phyloP scores from a whole-genome alignment of 1,140 invertebrate genomes.

The Tribolium castaneum region DNA sequence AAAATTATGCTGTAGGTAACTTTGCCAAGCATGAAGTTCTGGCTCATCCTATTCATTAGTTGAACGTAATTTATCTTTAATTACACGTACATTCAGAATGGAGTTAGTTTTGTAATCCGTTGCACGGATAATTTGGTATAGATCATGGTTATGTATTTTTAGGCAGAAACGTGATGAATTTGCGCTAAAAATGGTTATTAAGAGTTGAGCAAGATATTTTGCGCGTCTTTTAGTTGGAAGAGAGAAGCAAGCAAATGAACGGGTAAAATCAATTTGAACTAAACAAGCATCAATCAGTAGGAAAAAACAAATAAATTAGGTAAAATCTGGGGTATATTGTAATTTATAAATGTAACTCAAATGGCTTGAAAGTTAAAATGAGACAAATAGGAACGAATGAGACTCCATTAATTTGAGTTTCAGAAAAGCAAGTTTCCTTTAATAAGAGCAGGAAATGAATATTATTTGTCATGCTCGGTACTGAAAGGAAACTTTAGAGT shows the following conservation, averaged over 20 bases:
- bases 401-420: slow-evolving; percentile 45
- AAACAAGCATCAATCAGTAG: slow-evolving; percentile 19
- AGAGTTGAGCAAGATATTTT: slow-evolving; percentile 1
- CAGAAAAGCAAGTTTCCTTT: slow-evolving; percentile 39
- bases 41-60: slow-evolving; percentile 30
- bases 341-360: slow-evolving; percentile 43
- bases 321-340: slow-evolving; percentile 42
- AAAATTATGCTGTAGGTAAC: slow-evolving; percentile 12
- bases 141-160: background rate
- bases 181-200: slow-evolving; percentile 29
- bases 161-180: background rate
- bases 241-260: background rate
- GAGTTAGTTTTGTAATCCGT: slow-evolving; percentile 8
- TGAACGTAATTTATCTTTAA: slow-evolving; percentile 22
- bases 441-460: slow-evolving; percentile 33
- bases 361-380: slow-evolving; percentile 43
- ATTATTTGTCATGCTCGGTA: slow-evolving; percentile 34
- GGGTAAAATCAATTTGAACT: slow-evolving; percentile 11
- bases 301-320: slow-evolving; percentile 30
- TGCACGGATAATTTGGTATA: background rate
- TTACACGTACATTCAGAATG: slow-evolving; percentile 7
- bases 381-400: slow-evolving; percentile 48
- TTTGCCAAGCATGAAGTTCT: slow-evolving; percentile 25
- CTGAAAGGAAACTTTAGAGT: slow-evolving; percentile 29
- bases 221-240: background rate